Evolutionary conservation across 1,140 invertebrate species (phyloP).

Genomic region (Mycetomoellerius zeteki): DNA sequence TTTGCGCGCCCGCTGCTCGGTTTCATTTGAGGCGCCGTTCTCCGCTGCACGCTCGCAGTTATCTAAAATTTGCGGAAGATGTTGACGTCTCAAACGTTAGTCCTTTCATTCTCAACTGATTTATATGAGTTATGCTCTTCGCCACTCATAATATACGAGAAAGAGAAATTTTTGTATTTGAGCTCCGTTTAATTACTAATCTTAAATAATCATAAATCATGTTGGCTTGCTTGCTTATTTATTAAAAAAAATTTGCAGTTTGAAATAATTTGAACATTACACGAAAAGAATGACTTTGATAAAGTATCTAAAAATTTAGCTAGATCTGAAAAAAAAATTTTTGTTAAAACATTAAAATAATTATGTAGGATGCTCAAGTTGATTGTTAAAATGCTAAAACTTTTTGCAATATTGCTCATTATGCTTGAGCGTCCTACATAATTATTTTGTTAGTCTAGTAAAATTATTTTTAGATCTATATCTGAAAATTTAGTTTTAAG

Average conservation of each 20-base stretch:
- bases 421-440: too few relatives aligned
- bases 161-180: not conserved
- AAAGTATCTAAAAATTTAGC: too few relatives aligned
- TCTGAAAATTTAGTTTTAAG: too few relatives aligned
- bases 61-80: constrained; percentile 53
- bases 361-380: too few relatives aligned
- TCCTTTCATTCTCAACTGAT: constrained; percentile 35
- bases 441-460: too few relatives aligned
- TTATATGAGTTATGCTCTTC: constrained; percentile 31
- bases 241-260: not conserved
- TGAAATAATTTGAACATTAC: not conserved
- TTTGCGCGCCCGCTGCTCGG: constrained; percentile 61
- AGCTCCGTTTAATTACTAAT: not conserved
- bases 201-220: not conserved
- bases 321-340: too few relatives aligned
- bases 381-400: too few relatives aligned
- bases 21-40: constrained; percentile 57
- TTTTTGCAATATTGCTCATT: too few relatives aligned
- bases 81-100: constrained; percentile 37
- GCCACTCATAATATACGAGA: not conserved
- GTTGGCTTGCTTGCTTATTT: not conserved
- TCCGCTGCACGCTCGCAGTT: constrained; percentile 37
- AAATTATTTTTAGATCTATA: too few relatives aligned
- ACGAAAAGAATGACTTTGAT: too few relatives aligned
- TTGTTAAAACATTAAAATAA: too few relatives aligned